Evolutionary conservation across 2,113 vertebrate genomes (phyloP), one percentile per base, ranked within the genome.

Genomic region (Apistogramma diplotaenia): DNA sequence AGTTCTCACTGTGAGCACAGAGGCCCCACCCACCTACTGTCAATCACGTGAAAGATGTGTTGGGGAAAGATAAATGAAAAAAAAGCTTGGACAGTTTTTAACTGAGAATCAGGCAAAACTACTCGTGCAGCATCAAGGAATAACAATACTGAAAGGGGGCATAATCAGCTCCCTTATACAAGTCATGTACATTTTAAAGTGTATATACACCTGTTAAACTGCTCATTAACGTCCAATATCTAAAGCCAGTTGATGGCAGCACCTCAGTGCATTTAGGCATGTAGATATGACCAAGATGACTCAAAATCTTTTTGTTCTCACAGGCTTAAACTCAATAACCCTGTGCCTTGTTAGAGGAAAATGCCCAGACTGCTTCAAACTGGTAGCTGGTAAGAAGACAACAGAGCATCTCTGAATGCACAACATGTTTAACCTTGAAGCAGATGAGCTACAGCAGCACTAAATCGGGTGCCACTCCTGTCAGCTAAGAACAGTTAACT

Each of bases 171-270:
- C 23, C 5, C 23, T 67, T 46, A 67, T 6, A 16, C 37, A 46
- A 19, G 37, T 27, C 23, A 67, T 46, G 62, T 9, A 16, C 15
- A 67, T 67, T 67, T 61, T 61, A 61, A 12, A 60, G 31, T 11
- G 58, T 65, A 65, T 10, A 40, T 21, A 43, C 0, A 0, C 23
- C 0, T 43, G 13, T 65, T 43, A 6, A 19, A 19, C 6, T 18
- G 18, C 6, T 8, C 6, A 19, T 8, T 8, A 19, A 19, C 7
- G 16, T 31, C 29, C 4, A 31, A 31, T 31, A 25, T 62, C 35
- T 62, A 62, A 62, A 65, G 21, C 1, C 60, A 65, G 2, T 65
- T 21, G 23, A 0, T 65, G 13, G 4, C 60, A 65, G 60, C 13
- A 40, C n/a, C n/a, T n/a, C n/a, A n/a, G n/a, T n/a, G n/a, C n/a